Conservation (phyloP, 2,113 vertebrate genomes). For the Elgaria multicarinata region DNA sequence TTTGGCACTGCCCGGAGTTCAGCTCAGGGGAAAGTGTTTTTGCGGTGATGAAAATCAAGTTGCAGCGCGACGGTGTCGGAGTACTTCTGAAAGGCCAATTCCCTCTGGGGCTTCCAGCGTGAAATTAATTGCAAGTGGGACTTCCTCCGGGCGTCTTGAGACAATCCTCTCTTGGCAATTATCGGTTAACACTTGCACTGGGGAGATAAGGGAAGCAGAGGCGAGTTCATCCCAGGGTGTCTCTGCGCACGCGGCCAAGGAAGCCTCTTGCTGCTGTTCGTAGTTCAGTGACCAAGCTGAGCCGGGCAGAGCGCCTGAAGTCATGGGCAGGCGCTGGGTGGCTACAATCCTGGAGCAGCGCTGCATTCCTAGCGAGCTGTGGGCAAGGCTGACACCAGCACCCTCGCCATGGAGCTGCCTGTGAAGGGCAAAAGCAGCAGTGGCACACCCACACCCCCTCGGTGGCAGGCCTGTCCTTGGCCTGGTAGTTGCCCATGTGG, state of each 20-base stretch:
- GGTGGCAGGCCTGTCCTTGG: no score
- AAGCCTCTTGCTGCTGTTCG: no score
- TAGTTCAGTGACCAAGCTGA: no score
- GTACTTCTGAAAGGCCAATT: fast-evolving
- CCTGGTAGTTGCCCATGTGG: not conserved
- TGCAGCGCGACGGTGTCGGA: fast-evolving
- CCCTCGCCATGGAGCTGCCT: no score
- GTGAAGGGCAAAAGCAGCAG: no score
- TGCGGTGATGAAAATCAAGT: fast-evolving
- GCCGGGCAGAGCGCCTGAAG: no score
- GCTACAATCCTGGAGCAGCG: no score
- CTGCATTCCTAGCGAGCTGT: no score
- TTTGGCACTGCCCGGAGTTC: not conserved
- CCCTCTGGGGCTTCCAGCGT: fast-evolving
- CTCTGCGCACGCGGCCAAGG: no score
- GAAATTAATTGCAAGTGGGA: not conserved
- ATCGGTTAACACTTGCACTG: fast-evolving
- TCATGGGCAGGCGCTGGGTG: no score
- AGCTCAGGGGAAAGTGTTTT: fast-evolving
- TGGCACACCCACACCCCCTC: no score
- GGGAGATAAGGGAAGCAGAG: fast-evolving
- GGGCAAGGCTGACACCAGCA: no score
- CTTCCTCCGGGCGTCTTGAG: not conserved
- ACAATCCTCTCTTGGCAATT: fast-evolving
- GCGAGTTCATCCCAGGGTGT: not conserved